phyloP scores from a whole-genome alignment of 30 jellyfish, hydroid and myxozoan species.

The Cassiopea xamachana region DNA sequence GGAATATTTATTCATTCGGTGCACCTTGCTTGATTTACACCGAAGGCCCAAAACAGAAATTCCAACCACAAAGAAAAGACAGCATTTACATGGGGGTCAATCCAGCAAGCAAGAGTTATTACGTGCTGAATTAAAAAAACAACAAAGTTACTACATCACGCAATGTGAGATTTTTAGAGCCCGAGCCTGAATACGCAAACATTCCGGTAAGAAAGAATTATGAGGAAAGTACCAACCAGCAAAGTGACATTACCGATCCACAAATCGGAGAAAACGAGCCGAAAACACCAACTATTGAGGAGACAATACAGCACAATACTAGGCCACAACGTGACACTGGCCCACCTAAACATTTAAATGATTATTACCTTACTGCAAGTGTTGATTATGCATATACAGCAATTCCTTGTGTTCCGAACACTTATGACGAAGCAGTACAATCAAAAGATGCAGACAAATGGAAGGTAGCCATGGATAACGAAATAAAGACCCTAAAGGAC shows the following conservation, averaged over 20 bases:
- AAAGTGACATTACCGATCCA: conserved; percentile 7
- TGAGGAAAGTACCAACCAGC: background rate
- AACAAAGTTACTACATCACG: conserved; percentile 34
- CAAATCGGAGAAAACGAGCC: background rate
- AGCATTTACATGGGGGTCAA: conserved; percentile 57
- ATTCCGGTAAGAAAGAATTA: background rate
- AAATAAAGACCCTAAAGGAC: conserved; percentile 26
- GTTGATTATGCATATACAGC: conserved; percentile 49
- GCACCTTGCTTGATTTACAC: conserved; percentile 33
- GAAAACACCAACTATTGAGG: background rate
- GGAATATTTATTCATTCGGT: conserved; percentile 39
- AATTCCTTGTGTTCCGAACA: conserved; percentile 11
- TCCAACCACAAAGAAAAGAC: conserved; percentile 33
- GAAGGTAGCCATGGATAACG: conserved; percentile 55
- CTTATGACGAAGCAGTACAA: conserved; percentile 37
- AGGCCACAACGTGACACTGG: conserved; percentile 42
- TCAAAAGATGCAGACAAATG: conserved; percentile 53
- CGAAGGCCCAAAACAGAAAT: conserved; percentile 50
- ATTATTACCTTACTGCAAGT: conserved; percentile 23
- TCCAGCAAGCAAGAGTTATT: conserved; percentile 20
- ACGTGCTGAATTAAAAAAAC: conserved; percentile 14
- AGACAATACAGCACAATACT: background rate
- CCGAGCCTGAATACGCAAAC: background rate
- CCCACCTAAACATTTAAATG: conserved; percentile 19
- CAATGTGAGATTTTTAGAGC: conserved; percentile 24